Percentiles rank a stretch among this genome's conserved stretches.
These are phyloP conservation scores for Xenentodon cancila DNA, from an alignment of 2,797 vertebrate species.

Conservation along the genomic window DNA sequence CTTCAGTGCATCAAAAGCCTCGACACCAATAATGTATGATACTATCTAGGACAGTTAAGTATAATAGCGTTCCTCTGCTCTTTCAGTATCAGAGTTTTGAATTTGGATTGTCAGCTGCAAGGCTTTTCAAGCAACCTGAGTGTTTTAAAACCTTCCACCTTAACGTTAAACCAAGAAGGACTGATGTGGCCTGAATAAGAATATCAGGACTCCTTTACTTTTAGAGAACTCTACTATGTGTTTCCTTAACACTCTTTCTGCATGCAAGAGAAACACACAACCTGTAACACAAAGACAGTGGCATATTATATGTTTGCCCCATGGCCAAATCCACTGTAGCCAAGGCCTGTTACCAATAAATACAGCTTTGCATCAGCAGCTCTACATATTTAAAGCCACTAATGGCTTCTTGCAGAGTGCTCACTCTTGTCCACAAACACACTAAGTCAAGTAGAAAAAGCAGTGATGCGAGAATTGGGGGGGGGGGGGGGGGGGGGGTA, in stretches of 20 bases:
- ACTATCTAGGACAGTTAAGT: too few species aligned
- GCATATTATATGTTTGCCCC: constrained; percentile 60
- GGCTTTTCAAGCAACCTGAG: constrained; percentile 1
- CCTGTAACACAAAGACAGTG: constrained; percentile 34
- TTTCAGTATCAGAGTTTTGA: neutral
- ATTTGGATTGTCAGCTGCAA: neutral
- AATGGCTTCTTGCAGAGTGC: constrained; percentile 60
- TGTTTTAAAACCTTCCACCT: constrained; percentile 6
- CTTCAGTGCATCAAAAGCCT: too few species aligned
- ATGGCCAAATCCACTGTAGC: constrained; percentile 68
- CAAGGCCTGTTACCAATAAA: constrained; percentile 63
- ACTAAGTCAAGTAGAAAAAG: constrained; percentile 44
- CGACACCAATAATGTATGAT: too few species aligned
- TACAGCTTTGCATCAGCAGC: constrained; percentile 65
- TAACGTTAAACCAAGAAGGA: constrained; percentile 11
- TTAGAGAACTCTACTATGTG: constrained; percentile 46
- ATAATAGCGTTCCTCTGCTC: neutral
- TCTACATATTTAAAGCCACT: constrained; percentile 72
- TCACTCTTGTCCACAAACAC: constrained; percentile 44
- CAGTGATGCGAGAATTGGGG: constrained; percentile 8
- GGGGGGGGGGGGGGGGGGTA: neutral
- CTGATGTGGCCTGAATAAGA: constrained; percentile 39
- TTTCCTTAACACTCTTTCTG: constrained; percentile 57
- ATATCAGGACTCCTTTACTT: constrained; percentile 37
- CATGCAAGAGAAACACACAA: constrained; percentile 26